A percentile compares a stretch with the other conserved stretches of the same genome.
Conservation (phyloP, 2,797 vertebrate genomes). For the Toxotes lorentzi region DNA sequence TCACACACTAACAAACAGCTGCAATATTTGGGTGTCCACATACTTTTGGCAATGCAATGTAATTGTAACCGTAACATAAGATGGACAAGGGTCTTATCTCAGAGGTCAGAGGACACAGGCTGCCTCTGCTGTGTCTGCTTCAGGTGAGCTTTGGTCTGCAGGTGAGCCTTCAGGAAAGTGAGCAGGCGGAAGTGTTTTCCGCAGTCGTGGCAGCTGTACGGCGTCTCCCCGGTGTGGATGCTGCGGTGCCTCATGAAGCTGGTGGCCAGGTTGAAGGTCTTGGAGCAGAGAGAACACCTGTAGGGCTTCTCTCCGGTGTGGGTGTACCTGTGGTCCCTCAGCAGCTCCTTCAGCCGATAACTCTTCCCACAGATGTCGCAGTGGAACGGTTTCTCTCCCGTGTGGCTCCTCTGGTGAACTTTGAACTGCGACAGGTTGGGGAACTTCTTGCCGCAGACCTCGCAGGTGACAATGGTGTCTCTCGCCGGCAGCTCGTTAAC, state of each 20-base stretch:
- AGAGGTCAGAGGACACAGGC: not conserved
- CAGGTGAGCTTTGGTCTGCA: conserved; percentile 68
- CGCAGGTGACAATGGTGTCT: conserved; percentile 27
- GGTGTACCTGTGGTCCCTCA: conserved; percentile 54
- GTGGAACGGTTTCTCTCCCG: conserved; percentile 55
- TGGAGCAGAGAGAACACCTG: conserved; percentile 54
- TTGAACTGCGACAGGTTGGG: conserved; percentile 52
- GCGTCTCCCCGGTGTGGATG: conserved; percentile 58
- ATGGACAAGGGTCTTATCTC: not conserved
- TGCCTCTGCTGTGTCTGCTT: conserved; percentile 35
- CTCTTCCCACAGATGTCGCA: conserved; percentile 65
- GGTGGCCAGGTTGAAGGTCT: conserved; percentile 59
- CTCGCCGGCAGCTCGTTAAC: not conserved
- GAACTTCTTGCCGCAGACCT: conserved; percentile 66
- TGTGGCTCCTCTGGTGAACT: conserved; percentile 55
- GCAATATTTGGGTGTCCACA: not conserved
- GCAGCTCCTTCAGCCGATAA: conserved; percentile 54
- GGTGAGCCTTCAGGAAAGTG: conserved; percentile 65
- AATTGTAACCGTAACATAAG: too few species aligned
- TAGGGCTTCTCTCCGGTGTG: conserved; percentile 62
- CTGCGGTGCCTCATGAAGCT: conserved; percentile 66
- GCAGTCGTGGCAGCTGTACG: conserved; percentile 52
- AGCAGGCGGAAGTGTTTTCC: conserved; percentile 65
- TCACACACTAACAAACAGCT: too few species aligned
- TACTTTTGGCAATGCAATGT: not conserved